These are phyloP conservation scores for Serilophus lunatus DNA, from an alignment of 2,113 vertebrate species.

Conservation along the genomic window DNA sequence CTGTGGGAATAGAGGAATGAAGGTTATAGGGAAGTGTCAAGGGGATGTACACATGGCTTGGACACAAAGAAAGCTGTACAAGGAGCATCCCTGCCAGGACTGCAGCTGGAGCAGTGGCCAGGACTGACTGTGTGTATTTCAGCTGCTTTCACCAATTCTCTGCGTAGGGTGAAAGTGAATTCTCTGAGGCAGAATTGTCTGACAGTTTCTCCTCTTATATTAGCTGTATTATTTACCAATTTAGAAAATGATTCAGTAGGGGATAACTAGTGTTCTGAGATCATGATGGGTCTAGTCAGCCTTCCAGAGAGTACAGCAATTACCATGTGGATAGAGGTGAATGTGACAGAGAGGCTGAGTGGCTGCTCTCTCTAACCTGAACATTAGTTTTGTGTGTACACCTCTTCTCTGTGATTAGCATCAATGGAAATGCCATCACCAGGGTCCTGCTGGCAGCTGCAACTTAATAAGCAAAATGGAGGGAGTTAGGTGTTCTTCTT, in stretches of 20 bases:
- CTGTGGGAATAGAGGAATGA: not conserved
- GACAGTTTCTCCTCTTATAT: not conserved
- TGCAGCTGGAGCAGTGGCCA: not conserved
- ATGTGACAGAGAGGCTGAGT: rapidly evolving
- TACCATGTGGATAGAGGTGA: constrained; percentile 3
- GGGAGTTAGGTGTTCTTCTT: not conserved
- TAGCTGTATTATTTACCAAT: constrained; percentile 22
- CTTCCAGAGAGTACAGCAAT: not conserved
- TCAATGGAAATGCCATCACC: not conserved
- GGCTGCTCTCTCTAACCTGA: not conserved
- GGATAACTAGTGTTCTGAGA: constrained; percentile 8
- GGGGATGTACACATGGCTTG: not conserved
- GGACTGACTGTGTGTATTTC: not conserved
- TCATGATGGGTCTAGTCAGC: not conserved
- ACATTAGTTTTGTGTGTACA: not conserved
- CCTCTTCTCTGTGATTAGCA: not conserved
- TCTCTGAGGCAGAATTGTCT: not conserved
- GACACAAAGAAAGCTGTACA: not conserved
- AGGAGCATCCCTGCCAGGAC: not conserved
- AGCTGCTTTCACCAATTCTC: not conserved
- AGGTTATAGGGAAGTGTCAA: not conserved
- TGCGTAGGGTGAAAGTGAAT: rapidly evolving
- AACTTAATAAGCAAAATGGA: not conserved
- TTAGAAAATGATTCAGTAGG: not conserved
- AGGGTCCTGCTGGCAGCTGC: not conserved